Evolutionary conservation across 2,113 vertebrate genomes (phyloP).

Genomic region (Tretioscincus oriximinensis): DNA sequence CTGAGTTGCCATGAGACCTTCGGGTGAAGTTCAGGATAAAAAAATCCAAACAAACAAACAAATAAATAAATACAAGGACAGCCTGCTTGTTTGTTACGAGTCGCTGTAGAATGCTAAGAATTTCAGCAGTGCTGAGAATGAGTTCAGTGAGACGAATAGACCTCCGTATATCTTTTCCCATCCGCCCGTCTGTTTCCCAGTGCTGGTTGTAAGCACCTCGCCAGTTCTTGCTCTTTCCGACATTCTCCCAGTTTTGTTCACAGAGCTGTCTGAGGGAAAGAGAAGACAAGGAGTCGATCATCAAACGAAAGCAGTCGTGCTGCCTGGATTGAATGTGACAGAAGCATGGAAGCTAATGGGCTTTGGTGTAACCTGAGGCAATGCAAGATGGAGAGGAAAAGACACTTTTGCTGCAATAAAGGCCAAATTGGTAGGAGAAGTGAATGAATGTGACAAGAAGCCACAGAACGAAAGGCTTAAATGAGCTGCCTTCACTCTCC

Average conservation of each 20-base stretch:
- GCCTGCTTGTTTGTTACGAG: too few species aligned
- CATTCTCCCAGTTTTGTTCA: background rate
- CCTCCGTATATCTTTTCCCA: background rate
- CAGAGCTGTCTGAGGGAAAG: background rate
- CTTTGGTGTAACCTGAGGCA: background rate
- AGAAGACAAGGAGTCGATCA: background rate
- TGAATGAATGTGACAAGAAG: slow-evolving; percentile 11
- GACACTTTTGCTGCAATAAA: background rate
- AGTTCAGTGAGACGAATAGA: background rate
- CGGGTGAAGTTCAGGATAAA: too few species aligned
- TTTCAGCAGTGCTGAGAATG: too few species aligned
- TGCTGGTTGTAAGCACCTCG: background rate
- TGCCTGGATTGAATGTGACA: accelerated
- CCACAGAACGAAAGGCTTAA: background rate
- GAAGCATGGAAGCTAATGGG: accelerated
- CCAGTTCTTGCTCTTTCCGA: background rate
- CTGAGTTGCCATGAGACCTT: too few species aligned
- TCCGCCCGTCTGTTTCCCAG: background rate
- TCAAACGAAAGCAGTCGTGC: accelerated
- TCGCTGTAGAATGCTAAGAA: too few species aligned
- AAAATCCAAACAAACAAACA: too few species aligned
- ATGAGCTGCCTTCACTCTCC: accelerated
- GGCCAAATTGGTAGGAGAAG: accelerated
- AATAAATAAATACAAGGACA: too few species aligned
- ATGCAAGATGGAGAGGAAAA: background rate